A percentile compares a stretch with the other conserved stretches of the same genome.
Conservation (phyloP, 2,113 vertebrate species). For the Bos indicus region DNA sequence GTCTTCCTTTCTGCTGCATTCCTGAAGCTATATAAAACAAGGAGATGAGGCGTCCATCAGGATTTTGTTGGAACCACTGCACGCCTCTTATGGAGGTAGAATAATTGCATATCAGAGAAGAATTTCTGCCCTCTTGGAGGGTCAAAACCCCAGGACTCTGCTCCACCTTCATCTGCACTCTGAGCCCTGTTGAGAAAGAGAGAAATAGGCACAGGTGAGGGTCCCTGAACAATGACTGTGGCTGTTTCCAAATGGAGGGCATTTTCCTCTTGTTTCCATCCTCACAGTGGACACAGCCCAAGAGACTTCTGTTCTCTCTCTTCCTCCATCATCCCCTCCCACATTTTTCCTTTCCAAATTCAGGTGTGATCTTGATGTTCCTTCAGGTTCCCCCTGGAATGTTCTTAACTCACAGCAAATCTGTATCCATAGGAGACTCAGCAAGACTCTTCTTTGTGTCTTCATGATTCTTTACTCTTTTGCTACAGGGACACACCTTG, state of each 20-base stretch:
- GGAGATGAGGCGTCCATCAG: neutral
- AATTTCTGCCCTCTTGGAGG: neutral
- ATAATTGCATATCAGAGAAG: neutral
- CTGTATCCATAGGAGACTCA: neutral
- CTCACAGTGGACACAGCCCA: neutral
- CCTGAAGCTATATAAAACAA: constrained; percentile 9
- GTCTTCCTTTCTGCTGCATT: neutral
- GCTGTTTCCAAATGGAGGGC: neutral
- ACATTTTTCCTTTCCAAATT: neutral
- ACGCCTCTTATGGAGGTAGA: neutral
- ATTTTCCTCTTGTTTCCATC: neutral
- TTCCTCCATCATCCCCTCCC: neutral
- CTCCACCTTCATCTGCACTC: neutral
- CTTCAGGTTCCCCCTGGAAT: neutral
- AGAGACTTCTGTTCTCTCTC: neutral
- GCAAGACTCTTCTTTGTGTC: neutral
- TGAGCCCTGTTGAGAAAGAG: constrained; percentile 9
- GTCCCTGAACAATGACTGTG: neutral
- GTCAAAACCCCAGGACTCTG: neutral
- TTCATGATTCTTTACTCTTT: constrained; percentile 26
- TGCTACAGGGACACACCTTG: neutral
- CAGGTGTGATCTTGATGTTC: neutral
- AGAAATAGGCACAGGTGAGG: neutral
- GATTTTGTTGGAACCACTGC: constrained; percentile 45
- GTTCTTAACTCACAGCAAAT: constrained; percentile 13